Percentiles rank a stretch among this genome's conserved stretches.
phyloP scores from a whole-genome alignment of 2,888 invertebrate species.

The Ennomos quercinarius region DNA sequence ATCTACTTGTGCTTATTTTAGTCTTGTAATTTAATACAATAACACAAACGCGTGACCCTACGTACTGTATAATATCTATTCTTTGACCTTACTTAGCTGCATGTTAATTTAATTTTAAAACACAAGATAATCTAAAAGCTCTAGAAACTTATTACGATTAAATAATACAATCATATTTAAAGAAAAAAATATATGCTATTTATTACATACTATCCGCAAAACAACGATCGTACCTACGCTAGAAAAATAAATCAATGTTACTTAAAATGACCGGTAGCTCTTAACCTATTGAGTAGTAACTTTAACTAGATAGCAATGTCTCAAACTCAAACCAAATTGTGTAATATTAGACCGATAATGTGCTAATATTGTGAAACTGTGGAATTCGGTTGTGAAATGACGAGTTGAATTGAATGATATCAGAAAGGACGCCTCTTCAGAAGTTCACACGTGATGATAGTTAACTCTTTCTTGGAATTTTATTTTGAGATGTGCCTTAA shows the following conservation, averaged over 20 bases:
- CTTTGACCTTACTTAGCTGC: too few species aligned
- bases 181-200: too few species aligned
- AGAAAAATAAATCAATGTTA: not conserved
- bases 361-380: conserved; percentile 18
- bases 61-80: too few species aligned
- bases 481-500: too few species aligned
- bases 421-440: conserved; percentile 4
- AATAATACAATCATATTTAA: too few species aligned
- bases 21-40: too few species aligned
- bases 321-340: conserved; percentile 27
- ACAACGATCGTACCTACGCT: not conserved
- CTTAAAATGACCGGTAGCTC: conserved; percentile 4
- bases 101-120: too few species aligned
- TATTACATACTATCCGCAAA: too few species aligned
- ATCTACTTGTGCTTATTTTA: too few species aligned
- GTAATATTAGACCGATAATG: conserved; percentile 22
- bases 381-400: conserved; percentile 31
- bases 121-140: too few species aligned
- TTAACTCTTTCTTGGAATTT: not conserved
- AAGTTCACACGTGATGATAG: conserved; percentile 19
- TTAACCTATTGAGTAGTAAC: conserved; percentile 11
- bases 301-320: conserved; percentile 15
- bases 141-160: too few species aligned
- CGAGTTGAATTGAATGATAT: conserved; percentile 3
- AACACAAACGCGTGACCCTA: too few species aligned